Percentiles rank a stretch among this genome's conserved stretches.
These are phyloP conservation scores for Thaleichthys pacificus DNA, from an alignment of 2,797 vertebrate species.

Conservation along the genomic window DNA sequence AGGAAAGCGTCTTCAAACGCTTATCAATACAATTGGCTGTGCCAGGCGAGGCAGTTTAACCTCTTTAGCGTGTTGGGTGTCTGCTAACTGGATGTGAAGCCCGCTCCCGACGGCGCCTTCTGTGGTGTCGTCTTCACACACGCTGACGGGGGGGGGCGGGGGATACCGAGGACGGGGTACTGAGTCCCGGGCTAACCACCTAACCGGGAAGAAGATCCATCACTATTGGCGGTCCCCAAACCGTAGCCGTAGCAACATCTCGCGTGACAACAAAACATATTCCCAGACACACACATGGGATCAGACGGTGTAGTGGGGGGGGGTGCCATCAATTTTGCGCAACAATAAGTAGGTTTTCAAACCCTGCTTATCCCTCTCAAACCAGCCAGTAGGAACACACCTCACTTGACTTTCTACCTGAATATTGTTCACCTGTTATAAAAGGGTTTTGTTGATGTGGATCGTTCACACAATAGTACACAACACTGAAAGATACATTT, in stretches of 20 bases:
- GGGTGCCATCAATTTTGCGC: slow-evolving; percentile 58
- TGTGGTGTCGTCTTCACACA: slow-evolving; percentile 72
- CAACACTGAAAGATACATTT: no score
- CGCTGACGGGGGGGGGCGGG: slow-evolving; percentile 66
- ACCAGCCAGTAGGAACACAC: slow-evolving; percentile 68
- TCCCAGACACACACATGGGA: slow-evolving; percentile 42
- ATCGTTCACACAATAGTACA: no score
- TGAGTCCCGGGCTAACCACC: slow-evolving; percentile 58
- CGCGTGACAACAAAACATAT: slow-evolving; percentile 65
- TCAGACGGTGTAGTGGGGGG: slow-evolving; percentile 19
- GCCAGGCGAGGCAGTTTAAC: slow-evolving; percentile 79
- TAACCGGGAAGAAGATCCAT: slow-evolving; percentile 58
- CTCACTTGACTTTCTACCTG: no score
- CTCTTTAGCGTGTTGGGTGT: slow-evolving; percentile 73
- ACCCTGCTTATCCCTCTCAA: slow-evolving; percentile 66
- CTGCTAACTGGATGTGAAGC: slow-evolving; percentile 76
- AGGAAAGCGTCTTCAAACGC: slow-evolving; percentile 73
- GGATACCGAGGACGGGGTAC: slow-evolving; percentile 54
- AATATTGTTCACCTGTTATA: no score
- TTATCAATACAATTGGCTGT: slow-evolving; percentile 79
- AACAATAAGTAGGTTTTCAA: slow-evolving; percentile 67
- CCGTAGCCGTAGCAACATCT: slow-evolving; percentile 50
- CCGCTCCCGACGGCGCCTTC: slow-evolving; percentile 64
- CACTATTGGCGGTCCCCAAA: slow-evolving; percentile 71
- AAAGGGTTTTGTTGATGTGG: no score